Evolutionary conservation across 2,113 vertebrate genomes (phyloP).

Genomic region (Epinephelus fuscoguttatus): DNA sequence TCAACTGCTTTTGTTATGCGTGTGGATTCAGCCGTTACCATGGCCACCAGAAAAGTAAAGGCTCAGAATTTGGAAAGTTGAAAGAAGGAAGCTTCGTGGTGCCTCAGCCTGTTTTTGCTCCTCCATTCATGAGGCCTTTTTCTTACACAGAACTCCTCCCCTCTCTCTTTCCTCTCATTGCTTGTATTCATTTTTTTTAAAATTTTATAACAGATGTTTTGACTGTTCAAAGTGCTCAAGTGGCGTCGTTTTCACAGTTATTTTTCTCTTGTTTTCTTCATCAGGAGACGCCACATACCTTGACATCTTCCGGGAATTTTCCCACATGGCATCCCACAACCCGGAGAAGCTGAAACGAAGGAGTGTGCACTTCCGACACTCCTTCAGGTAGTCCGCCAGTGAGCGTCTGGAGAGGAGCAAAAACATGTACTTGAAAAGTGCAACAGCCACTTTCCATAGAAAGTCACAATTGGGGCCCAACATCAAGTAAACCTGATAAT

Average conservation of each 20-base stretch:
- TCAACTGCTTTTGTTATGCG: slow-evolving; percentile 70
- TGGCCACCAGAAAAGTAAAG: slow-evolving; percentile 65
- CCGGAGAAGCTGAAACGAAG: slow-evolving; percentile 89
- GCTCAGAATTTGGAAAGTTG: slow-evolving; percentile 69
- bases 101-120: slow-evolving; percentile 43
- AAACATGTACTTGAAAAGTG: slow-evolving; percentile 51
- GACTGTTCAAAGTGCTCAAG: slow-evolving; percentile 3
- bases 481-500: background rate
- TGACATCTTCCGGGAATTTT: slow-evolving; percentile 92
- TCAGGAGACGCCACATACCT: slow-evolving; percentile 91
- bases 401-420: background rate
- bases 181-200: background rate
- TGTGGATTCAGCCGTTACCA: slow-evolving; percentile 70
- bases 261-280: slow-evolving; percentile 34
- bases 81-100: slow-evolving; percentile 61
- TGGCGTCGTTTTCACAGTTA: slow-evolving; percentile 15
- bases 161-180: background rate
- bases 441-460: slow-evolving; percentile 28
- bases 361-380: slow-evolving; percentile 89
- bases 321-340: slow-evolving; percentile 92
- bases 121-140: slow-evolving; percentile 31
- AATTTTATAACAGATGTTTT: slow-evolving; percentile 38
- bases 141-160: slow-evolving; percentile 5
- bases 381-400: slow-evolving; percentile 82
- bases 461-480: background rate